These are phyloP conservation scores for Lepidochitona cinerea DNA, from an alignment of 2,888 invertebrate species.

Conservation along the genomic window DNA sequence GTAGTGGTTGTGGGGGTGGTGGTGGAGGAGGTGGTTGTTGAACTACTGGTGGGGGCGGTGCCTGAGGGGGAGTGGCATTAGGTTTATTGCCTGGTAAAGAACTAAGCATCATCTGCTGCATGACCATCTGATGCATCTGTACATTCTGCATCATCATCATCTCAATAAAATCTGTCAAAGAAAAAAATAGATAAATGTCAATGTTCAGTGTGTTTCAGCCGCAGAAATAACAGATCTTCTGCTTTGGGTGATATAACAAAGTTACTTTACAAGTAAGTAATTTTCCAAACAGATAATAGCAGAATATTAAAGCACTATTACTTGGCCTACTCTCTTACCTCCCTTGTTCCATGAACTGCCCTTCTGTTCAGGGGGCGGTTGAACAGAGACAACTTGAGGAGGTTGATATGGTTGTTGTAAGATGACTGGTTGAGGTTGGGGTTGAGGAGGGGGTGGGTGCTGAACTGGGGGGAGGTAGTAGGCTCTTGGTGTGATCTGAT, in stretches of 20 bases:
- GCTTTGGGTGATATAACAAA: too few species aligned
- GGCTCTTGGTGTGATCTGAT: not conserved
- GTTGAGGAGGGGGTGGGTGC: not conserved
- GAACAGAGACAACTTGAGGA: not conserved
- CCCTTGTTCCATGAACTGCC: not conserved
- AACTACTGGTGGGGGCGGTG: not conserved
- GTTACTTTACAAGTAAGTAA: too few species aligned
- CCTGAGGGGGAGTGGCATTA: not conserved
- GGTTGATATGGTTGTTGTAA: not conserved
- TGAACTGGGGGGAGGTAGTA: not conserved
- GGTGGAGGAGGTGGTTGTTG: not conserved
- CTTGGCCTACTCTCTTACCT: not conserved
- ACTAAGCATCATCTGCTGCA: conserved; percentile 58
- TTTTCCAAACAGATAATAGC: too few species aligned
- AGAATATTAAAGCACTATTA: too few species aligned
- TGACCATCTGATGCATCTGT: conserved; percentile 61
- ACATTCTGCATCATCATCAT: conserved; percentile 66
- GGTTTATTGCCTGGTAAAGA: conserved; percentile 33
- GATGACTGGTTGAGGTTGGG: not conserved
- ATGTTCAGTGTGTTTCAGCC: too few species aligned
- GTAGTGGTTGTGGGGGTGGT: not conserved
- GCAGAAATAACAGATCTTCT: too few species aligned
- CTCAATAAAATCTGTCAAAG: conserved; percentile 62
- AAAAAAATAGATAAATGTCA: too few species aligned
- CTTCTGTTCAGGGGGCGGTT: not conserved